These are phyloP conservation scores for Fulmarus glacialis DNA, from an alignment of 2,113 vertebrate genomes.

Conservation along the genomic window DNA sequence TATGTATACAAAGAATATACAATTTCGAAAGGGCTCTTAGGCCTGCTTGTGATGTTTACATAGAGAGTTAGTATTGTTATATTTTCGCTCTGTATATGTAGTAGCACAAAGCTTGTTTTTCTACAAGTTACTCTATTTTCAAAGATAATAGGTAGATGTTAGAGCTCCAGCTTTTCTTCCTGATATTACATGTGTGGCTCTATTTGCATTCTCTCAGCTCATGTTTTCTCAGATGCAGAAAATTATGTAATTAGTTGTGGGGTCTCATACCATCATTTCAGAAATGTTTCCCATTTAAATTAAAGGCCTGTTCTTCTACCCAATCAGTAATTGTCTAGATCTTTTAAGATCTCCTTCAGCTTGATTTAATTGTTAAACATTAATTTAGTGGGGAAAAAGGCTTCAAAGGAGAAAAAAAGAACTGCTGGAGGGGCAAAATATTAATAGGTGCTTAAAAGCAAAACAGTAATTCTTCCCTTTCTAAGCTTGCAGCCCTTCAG, in stretches of 20 bases:
- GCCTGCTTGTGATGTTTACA: constrained; percentile 22
- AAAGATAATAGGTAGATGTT: constrained; percentile 56
- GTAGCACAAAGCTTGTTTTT: constrained; percentile 47
- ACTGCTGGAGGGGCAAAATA: constrained; percentile 79
- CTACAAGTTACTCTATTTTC: constrained; percentile 53
- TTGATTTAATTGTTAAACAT: constrained; percentile 88
- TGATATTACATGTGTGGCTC: constrained; percentile 66
- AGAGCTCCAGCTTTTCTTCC: constrained; percentile 59
- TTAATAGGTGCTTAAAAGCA: constrained; percentile 83
- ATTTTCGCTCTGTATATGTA: neutral
- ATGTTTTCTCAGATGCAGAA: constrained; percentile 95
- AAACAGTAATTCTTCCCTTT: constrained; percentile 88
- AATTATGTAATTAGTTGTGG: constrained; percentile 95
- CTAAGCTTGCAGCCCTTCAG: constrained; percentile 87
- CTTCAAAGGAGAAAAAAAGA: constrained; percentile 75
- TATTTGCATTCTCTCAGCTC: constrained; percentile 79
- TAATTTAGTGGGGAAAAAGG: constrained; percentile 81
- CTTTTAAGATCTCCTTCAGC: constrained; percentile 81
- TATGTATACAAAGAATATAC: constrained; percentile 53
- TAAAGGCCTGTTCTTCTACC: constrained; percentile 80
- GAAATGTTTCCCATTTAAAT: constrained; percentile 88
- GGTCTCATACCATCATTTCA: constrained; percentile 78
- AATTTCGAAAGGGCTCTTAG: constrained; percentile 26
- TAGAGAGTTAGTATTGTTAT: neutral
- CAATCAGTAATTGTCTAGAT: constrained; percentile 84